Base-by-base conservation (phyloP, 2,797 vertebrate genomes). In the Gallinago nigripennis region DNA sequence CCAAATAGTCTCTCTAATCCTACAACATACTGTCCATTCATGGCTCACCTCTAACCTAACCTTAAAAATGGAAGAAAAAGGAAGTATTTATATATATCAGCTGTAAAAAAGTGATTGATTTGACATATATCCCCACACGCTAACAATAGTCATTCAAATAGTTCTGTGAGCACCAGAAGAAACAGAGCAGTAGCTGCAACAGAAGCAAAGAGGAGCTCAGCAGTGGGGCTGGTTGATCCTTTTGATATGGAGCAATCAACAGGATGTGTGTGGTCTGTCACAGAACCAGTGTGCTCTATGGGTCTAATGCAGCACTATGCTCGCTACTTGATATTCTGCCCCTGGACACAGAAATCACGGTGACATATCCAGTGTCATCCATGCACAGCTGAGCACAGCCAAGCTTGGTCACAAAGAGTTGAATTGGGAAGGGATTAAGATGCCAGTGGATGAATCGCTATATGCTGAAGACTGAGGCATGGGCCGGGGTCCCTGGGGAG, bases 1-100 rank as follows among this genome's bases (percentile, higher is more conserved):
- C 93, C 41, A 90, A 86, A 88, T 65, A 84, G 78, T 68, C 27
- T 91, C 51, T 73, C 33, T 96, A 90, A 96, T 92, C 86, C 78
- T 82, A 88, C 64, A 91, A 80, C 41, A 68, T 61, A 35, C 37
- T 70, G 48, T 80, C 92, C 80, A 86, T 95, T 90, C 86, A 80
- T 43, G 28, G 57, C 70, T 94, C 64, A 88, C 78, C 90, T 80
- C 92, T 92, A 95, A 86, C 66, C 56, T 90, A 88, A 88, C 70
- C 73, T 92, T 85, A 90, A 92, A 88, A 64, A 82, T 64, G 61
- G 66, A 16, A 88, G 82, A 88, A 92, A 93, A 88, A 60, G 1
- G 33, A 80, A 77, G 43, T 39, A 79, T 53, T 92, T 88, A 3
- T 63, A 4, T 28, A 75, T 63, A 14, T 70, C 46, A 35, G 18